Percentiles rank a stretch among this genome's conserved stretches.
phyloP scores from a whole-genome alignment of 2,797 vertebrate genomes.

The Myotis findleyi region DNA sequence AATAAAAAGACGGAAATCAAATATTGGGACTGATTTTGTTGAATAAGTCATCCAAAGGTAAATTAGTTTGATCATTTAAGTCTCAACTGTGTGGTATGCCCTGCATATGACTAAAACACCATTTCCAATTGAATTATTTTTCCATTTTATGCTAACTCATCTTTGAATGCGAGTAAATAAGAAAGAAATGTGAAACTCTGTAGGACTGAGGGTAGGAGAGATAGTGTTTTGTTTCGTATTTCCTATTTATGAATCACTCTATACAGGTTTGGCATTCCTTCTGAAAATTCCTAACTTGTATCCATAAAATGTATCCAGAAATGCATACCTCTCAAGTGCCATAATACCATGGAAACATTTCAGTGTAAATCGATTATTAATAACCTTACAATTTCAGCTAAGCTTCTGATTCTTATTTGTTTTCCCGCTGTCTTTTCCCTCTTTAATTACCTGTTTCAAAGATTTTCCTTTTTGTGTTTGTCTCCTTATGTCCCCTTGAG shows the following conservation, averaged over 20 bases:
- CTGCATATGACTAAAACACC: neutral
- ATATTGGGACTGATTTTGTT: neutral
- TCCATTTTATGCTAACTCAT: conserved; percentile 49
- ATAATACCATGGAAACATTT: conserved; percentile 3
- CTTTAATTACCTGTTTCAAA: conserved; percentile 55
- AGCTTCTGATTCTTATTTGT: conserved; percentile 26
- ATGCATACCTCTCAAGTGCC: neutral
- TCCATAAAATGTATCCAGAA: neutral
- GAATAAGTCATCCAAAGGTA: conserved; percentile 17
- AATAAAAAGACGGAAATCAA: conserved; percentile 62
- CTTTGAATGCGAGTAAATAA: conserved; percentile 63
- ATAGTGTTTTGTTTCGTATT: neutral
- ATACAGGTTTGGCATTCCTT: conserved; percentile 16
- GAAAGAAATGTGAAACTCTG: neutral
- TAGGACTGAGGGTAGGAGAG: neutral
- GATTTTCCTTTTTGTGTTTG: neutral
- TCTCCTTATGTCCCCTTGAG: conserved; percentile 24
- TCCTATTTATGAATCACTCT: conserved; percentile 3
- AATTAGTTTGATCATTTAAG: conserved; percentile 42
- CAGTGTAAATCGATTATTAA: conserved; percentile 11
- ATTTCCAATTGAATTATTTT: conserved; percentile 55
- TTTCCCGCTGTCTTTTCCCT: conserved; percentile 49
- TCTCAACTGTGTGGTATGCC: neutral
- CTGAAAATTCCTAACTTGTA: conserved; percentile 25
- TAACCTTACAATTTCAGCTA: conserved; percentile 47